A percentile compares a stretch with the other conserved stretches of the same genome.
Evolutionary conservation across 2,888 invertebrate species (phyloP).

Genomic region (Caenorhabditis uteleia): DNA sequence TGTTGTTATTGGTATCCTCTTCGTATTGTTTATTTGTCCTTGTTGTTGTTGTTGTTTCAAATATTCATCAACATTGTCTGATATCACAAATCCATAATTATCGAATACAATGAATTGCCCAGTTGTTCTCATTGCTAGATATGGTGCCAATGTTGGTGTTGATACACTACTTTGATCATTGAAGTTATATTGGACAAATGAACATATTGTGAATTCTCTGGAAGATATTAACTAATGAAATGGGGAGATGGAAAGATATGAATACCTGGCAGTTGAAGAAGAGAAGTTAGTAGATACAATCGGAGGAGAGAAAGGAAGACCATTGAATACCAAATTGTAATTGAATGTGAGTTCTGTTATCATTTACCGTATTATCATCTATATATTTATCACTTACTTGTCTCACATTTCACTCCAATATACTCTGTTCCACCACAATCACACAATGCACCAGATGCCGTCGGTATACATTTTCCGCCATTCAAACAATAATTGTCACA

Average conservation of each 20-base stretch:
- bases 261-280: constrained; percentile 3
- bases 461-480: constrained; percentile 7
- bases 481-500: constrained; percentile 26
- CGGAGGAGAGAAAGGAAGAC: constrained; percentile 15
- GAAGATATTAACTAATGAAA: too few species aligned
- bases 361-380: neutral
- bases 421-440: constrained; percentile 13
- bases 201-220: constrained; percentile 26
- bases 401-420: constrained; percentile 25
- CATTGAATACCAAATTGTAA: constrained; percentile 37
- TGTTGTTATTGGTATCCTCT: constrained; percentile 21
- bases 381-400: constrained; percentile 8
- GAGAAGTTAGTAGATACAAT: constrained; percentile 15
- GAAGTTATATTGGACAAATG: constrained; percentile 28
- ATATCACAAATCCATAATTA: too few species aligned
- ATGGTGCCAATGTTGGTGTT: constrained; percentile 9
- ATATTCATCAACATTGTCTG: too few species aligned
- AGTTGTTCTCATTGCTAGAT: constrained; percentile 6
- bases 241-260: too few species aligned
- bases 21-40: too few species aligned
- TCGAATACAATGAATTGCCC: constrained; percentile 25
- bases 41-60: too few species aligned
- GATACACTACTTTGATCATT: neutral
- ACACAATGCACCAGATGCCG: constrained; percentile 18
- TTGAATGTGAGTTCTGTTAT: constrained; percentile 17